Evolutionary conservation across 1,140 invertebrate genomes (phyloP).

Genomic region (Penaeus vannamei): DNA sequence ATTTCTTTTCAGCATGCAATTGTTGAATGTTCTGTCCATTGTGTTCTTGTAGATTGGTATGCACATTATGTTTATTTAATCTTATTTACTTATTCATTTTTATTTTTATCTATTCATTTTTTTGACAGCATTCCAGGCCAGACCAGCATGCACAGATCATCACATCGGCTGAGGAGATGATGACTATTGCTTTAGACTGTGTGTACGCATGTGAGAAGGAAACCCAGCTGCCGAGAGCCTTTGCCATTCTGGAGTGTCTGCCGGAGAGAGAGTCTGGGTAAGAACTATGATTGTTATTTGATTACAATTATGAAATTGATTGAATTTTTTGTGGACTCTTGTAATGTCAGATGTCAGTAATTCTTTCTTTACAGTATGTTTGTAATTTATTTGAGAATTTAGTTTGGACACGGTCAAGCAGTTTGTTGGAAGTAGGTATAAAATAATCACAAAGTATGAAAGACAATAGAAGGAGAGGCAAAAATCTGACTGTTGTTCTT

Average conservation of each 20-base stretch:
- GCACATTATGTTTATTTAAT: background rate
- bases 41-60: background rate
- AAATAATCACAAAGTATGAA: too few species aligned
- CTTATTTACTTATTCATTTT: background rate
- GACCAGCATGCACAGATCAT: constrained; percentile 71
- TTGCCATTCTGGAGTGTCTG: constrained; percentile 74
- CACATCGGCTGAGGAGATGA: constrained; percentile 71
- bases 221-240: constrained; percentile 73
- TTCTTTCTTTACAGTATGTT: too few species aligned
- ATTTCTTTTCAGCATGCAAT: too few species aligned
- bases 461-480: too few species aligned
- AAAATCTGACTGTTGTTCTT: too few species aligned
- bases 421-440: too few species aligned
- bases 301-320: background rate
- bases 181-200: constrained; percentile 75
- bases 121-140: constrained; percentile 68
- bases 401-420: too few species aligned
- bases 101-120: constrained; percentile 16
- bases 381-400: too few species aligned
- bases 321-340: background rate
- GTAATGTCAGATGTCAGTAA: too few species aligned
- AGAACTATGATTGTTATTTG: background rate
- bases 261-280: constrained; percentile 72
- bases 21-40: too few species aligned
- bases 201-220: constrained; percentile 74